These are phyloP conservation scores for Agelaius phoeniceus DNA, from an alignment of 2,113 vertebrate genomes.

Conservation along the genomic window DNA sequence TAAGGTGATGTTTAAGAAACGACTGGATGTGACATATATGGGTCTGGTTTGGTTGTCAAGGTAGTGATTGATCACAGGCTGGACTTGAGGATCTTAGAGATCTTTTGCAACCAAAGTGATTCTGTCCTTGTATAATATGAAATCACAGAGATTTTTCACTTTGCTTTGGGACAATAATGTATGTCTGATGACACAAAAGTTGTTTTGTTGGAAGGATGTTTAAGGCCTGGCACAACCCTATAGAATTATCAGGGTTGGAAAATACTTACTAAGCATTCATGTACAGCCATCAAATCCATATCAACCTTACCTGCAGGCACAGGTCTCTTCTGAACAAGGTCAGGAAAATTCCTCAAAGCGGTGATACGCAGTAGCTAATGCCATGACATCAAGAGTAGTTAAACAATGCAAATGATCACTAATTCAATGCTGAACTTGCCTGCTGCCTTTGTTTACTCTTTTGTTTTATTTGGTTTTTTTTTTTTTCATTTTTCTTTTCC, in stretches of 20 bases:
- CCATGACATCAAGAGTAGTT: neutral
- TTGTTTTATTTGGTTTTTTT: neutral
- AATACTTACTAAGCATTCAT: neutral
- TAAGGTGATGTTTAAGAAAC: neutral
- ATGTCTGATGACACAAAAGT: neutral
- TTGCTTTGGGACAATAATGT: neutral
- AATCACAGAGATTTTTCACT: neutral
- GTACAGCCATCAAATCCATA: neutral
- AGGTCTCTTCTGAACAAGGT: neutral
- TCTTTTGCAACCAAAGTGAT: neutral
- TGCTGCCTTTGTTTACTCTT: neutral
- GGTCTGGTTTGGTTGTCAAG: neutral
- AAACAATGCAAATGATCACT: neutral
- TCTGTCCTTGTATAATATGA: neutral
- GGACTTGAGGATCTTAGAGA: neutral
- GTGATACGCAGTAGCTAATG: neutral
- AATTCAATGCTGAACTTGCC: neutral
- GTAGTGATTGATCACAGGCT: neutral
- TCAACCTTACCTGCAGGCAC: neutral
- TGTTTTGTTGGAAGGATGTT: neutral
- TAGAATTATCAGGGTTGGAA: neutral
- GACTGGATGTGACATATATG: neutral
- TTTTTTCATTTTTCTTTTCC: neutral
- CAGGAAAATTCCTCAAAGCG: neutral
- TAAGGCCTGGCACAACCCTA: neutral